phyloP scores from a whole-genome alignment of 2,888 invertebrate genomes.

The Cynaeus angustus region DNA sequence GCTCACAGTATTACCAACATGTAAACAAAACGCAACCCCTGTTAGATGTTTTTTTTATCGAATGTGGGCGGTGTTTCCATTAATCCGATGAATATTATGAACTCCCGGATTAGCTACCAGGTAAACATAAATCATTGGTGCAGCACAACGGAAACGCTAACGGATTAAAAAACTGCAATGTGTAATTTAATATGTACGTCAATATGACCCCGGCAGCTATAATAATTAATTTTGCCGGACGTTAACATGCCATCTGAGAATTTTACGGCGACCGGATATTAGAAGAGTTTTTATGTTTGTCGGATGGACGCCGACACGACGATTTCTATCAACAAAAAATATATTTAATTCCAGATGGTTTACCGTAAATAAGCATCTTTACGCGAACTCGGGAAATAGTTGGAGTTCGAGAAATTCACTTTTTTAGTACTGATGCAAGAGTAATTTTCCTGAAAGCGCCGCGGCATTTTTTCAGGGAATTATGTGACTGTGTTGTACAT shows the following conservation, averaged over 20 bases:
- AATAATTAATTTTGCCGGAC: slow-evolving; percentile 44
- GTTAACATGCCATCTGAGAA: slow-evolving; percentile 38
- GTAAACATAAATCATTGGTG: slow-evolving; percentile 18
- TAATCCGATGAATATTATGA: slow-evolving; percentile 14
- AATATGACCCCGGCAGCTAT: slow-evolving; percentile 35
- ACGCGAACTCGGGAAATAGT: not conserved
- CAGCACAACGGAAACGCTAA: slow-evolving; percentile 28
- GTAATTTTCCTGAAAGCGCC: not conserved
- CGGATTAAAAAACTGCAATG: slow-evolving; percentile 22
- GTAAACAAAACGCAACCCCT: no score
- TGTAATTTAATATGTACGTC: slow-evolving; percentile 38
- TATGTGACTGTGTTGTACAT: not conserved
- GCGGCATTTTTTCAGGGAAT: slow-evolving; percentile 3
- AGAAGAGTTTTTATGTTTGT: slow-evolving; percentile 28
- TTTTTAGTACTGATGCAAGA: not conserved
- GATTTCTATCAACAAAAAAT: slow-evolving; percentile 22
- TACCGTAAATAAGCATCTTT: slow-evolving; percentile 20
- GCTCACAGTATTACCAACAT: no score
- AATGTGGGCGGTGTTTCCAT: no score
- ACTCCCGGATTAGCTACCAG: slow-evolving; percentile 14
- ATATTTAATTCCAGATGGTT: slow-evolving; percentile 19
- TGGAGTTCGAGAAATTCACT: not conserved
- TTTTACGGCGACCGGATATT: slow-evolving; percentile 44
- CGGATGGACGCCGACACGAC: slow-evolving; percentile 16
- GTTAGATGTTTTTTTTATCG: no score